Percentiles rank a stretch among this genome's conserved stretches.
phyloP scores from a whole-genome alignment of 2,797 vertebrate genomes.

The Neomorphus geoffroyi region DNA sequence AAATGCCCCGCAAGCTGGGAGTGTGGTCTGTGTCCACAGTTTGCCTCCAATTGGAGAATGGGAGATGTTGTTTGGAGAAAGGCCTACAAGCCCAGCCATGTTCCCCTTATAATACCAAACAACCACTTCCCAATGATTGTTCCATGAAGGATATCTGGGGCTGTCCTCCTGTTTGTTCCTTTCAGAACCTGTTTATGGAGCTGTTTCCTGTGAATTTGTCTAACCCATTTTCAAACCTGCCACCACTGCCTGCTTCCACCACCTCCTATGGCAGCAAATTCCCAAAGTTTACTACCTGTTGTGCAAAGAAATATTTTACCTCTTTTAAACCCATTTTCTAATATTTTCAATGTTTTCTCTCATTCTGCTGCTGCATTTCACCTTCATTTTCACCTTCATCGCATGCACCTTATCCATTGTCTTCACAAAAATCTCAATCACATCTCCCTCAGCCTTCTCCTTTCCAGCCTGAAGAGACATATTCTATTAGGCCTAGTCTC shows the following conservation, averaged over 20 bases:
- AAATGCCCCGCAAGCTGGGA: neutral
- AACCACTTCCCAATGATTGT: neutral
- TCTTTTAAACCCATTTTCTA: neutral
- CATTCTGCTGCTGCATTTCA: neutral
- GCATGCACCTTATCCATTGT: neutral
- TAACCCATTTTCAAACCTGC: fast-evolving
- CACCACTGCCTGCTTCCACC: neutral
- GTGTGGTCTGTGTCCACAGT: neutral
- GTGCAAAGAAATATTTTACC: neutral
- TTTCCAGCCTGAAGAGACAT: neutral
- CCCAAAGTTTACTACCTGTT: neutral
- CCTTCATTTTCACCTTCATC: neutral
- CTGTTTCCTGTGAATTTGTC: neutral
- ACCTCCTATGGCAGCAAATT: neutral
- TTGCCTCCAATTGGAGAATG: fast-evolving
- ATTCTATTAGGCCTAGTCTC: neutral
- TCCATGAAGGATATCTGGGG: neutral
- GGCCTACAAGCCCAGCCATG: neutral
- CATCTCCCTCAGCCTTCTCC: neutral
- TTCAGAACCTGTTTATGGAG: neutral
- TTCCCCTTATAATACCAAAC: neutral
- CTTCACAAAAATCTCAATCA: neutral
- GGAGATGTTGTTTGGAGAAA: neutral
- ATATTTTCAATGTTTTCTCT: neutral
- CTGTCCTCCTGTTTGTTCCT: neutral